Base-by-base conservation (phyloP, 2,113 vertebrate genomes). In the Tor tambroides region DNA sequence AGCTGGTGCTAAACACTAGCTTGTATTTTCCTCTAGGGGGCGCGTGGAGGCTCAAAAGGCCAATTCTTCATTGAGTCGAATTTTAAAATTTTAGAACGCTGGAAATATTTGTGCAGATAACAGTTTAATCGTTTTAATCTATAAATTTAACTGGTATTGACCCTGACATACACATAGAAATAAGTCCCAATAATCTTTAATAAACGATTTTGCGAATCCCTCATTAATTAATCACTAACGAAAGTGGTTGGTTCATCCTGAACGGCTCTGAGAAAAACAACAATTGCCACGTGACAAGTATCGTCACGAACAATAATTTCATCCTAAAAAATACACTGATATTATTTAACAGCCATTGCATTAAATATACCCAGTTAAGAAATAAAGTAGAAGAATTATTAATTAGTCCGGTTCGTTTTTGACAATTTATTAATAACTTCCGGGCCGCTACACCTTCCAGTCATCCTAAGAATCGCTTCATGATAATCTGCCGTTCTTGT, bases 401-500 rank as follows among this genome's bases (percentile, higher is more conserved):
- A 71, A 4, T 21, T 38, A 38, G 69, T 23, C 32, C 11, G 38
- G 21, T 75, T 43, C 38, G 38, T 7, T 46, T 75, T 75, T 43
- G 23, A 75, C 38, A 0, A 23, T 38, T 23, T 19, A 71, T 23
- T 21, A 38, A 71, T 19, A 38, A n/a, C 41, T 26, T 75, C 72
- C 41, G 41, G 6, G 41, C 72, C 38, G 2, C 23, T 14, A 1
- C 8, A 43, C 38, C 23, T 23, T 19, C 32, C 6, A 14, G 9
- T n/a, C 23, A 12, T 2, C 11, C 23, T n/a, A 46, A 38, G 1
- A 1, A 0, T 7, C 2, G 23, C 1, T 17, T 43, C 11, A 0
- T 7, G 6, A 75, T 8, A 26, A 46, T 17, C 26, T 26, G n/a
- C 6, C 74, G 2, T 49, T 46, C 41, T 76, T 28, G 23, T 28